These are phyloP conservation scores for Colletes collaris DNA, from an alignment of 2,888 invertebrate genomes.

Conservation along the genomic window DNA sequence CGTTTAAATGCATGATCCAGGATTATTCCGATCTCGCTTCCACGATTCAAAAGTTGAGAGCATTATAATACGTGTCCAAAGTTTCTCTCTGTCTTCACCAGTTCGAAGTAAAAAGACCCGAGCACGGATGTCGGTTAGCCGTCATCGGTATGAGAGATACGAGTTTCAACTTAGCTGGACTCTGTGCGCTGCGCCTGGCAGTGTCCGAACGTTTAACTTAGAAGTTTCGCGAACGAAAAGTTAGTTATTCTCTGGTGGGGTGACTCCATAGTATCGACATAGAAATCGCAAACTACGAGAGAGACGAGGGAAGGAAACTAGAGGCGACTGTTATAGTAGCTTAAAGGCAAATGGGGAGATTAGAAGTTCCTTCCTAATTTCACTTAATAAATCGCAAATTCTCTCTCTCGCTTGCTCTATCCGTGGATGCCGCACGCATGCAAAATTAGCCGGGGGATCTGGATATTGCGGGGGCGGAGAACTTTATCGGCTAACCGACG, in stretches of 20 bases:
- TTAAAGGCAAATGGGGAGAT: conserved; percentile 69
- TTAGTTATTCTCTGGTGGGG: conserved; percentile 12
- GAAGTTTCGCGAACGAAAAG: conserved; percentile 18
- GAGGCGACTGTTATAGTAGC: conserved; percentile 46
- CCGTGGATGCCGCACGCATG: conserved; percentile 50
- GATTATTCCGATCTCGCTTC: conserved; percentile 1
- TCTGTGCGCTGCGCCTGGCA: conserved; percentile 2
- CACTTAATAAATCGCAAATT: conserved; percentile 66
- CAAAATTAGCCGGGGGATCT: conserved; percentile 59
- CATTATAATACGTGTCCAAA: conserved; percentile 3
- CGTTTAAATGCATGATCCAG: neutral
- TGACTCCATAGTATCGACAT: neutral
- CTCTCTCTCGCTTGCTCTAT: conserved; percentile 35
- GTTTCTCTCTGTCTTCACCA: neutral
- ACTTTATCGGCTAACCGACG: conserved; percentile 61
- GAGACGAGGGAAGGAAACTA: neutral
- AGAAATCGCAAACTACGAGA: neutral
- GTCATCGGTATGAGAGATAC: neutral
- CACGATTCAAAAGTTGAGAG: conserved; percentile 8
- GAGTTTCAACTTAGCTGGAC: conserved; percentile 10
- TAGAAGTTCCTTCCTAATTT: conserved; percentile 71
- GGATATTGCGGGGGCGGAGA: conserved; percentile 62
- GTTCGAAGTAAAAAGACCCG: neutral
- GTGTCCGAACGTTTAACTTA: conserved; percentile 27
- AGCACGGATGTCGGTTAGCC: neutral